These are phyloP conservation scores for Anas platyrhynchos DNA, from an alignment of 2,113 vertebrate genomes.

Conservation along the genomic window DNA sequence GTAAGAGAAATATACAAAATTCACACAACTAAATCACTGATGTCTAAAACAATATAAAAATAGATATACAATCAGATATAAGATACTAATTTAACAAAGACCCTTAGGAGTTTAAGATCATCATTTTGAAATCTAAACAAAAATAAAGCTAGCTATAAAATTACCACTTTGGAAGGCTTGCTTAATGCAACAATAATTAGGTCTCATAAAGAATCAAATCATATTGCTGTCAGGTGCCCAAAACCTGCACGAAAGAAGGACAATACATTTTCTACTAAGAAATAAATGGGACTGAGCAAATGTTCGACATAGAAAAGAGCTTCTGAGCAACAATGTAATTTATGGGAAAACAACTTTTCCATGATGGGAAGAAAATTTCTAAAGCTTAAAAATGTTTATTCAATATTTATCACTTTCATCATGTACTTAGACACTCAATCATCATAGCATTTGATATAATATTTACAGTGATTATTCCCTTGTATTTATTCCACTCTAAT, in stretches of 20 bases:
- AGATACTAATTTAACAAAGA: background rate
- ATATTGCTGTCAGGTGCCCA: background rate
- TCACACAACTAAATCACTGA: background rate
- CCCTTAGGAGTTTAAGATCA: background rate
- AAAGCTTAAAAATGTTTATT: background rate
- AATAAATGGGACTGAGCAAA: background rate
- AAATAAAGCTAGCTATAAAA: background rate
- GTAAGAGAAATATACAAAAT: background rate
- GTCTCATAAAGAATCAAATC: background rate
- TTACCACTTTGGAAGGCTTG: background rate
- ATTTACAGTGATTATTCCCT: background rate
- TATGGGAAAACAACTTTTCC: background rate
- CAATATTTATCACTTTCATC: background rate
- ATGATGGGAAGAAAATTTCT: background rate
- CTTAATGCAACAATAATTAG: background rate
- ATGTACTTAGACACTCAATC: background rate
- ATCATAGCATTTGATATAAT: background rate
- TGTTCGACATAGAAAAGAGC: background rate
- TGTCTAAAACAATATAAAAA: background rate
- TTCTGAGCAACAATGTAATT: background rate
- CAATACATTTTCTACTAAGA: background rate
- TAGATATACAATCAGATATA: background rate
- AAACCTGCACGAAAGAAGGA: background rate
- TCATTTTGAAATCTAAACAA: background rate
- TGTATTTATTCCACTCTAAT: background rate